These are phyloP conservation scores for Lutjanus campechanus DNA, from an alignment of 2,797 vertebrate genomes.

Conservation along the genomic window DNA sequence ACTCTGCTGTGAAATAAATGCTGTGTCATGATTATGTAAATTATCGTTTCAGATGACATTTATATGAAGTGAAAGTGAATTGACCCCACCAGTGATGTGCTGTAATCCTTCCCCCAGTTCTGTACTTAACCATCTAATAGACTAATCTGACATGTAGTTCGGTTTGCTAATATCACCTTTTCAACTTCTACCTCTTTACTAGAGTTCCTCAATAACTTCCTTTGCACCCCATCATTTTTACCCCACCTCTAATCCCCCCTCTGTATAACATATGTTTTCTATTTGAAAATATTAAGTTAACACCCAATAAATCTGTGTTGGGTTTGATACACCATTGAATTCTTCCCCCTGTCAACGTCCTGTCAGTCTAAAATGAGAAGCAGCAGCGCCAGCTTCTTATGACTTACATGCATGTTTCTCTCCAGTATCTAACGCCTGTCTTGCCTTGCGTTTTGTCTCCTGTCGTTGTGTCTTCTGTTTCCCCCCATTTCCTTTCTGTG, in stretches of 20 bases:
- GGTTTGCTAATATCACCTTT: slow-evolving; percentile 38
- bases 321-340: slow-evolving; percentile 39
- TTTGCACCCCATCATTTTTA: slow-evolving; percentile 28
- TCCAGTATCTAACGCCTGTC: slow-evolving; percentile 80
- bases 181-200: slow-evolving; percentile 9
- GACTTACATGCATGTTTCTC: slow-evolving; percentile 86
- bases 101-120: slow-evolving; percentile 36
- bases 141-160: slow-evolving; percentile 45
- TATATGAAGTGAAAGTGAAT: slow-evolving; percentile 64
- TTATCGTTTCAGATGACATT: slow-evolving; percentile 45
- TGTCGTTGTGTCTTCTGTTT: slow-evolving; percentile 86
- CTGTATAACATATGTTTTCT: slow-evolving; percentile 30
- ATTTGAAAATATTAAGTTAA: slow-evolving; percentile 41
- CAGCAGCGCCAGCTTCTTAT: slow-evolving; percentile 47
- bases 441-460: slow-evolving; percentile 88
- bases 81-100: slow-evolving; percentile 53
- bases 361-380: slow-evolving; percentile 67
- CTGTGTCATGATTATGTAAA: slow-evolving; percentile 54
- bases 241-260: slow-evolving; percentile 13
- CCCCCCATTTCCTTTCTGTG: slow-evolving; percentile 75
- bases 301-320: slow-evolving; percentile 38
- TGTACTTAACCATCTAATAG: slow-evolving; percentile 26
- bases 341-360: slow-evolving; percentile 34
- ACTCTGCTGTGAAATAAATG: slow-evolving; percentile 30
- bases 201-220: slow-evolving; percentile 11